Conservation (phyloP, 1,140 invertebrate species). For the Aphis gossypii region DNA sequence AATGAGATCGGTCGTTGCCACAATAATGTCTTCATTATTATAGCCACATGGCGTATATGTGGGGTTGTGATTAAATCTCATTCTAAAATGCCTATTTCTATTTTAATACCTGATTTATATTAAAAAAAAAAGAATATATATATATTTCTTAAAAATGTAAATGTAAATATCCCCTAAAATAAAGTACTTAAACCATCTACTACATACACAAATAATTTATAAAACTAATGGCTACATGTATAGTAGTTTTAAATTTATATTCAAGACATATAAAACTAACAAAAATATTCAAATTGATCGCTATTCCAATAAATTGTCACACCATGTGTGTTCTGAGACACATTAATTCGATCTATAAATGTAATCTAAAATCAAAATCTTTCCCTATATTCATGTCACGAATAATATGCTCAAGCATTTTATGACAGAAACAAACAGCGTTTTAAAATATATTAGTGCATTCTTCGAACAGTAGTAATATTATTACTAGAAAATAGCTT, state of each 20-base stretch:
- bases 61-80: conserved; percentile 2
- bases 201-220: not conserved
- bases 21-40: not conserved
- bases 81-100: not conserved
- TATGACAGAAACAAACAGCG: not conserved
- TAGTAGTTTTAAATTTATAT: conserved; percentile 12
- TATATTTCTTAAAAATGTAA: not conserved
- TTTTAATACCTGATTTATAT: conserved; percentile 4
- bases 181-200: not conserved
- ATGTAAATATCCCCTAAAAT: not conserved
- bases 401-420: not conserved
- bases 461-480: no score
- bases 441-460: no score
- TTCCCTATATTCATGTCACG: not conserved
- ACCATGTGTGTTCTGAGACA: not conserved
- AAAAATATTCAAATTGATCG: not conserved
- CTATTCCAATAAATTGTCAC: not conserved
- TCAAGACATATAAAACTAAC: not conserved
- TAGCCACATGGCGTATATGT: not conserved
- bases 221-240: not conserved
- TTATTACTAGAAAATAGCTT: no score
- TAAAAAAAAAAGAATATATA: not conserved
- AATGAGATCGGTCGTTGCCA: not conserved
- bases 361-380: not conserved
- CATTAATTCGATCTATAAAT: not conserved